These are phyloP conservation scores for Daktulosphaira vitifoliae DNA, from an alignment of 1,140 invertebrate species.

Conservation along the genomic window DNA sequence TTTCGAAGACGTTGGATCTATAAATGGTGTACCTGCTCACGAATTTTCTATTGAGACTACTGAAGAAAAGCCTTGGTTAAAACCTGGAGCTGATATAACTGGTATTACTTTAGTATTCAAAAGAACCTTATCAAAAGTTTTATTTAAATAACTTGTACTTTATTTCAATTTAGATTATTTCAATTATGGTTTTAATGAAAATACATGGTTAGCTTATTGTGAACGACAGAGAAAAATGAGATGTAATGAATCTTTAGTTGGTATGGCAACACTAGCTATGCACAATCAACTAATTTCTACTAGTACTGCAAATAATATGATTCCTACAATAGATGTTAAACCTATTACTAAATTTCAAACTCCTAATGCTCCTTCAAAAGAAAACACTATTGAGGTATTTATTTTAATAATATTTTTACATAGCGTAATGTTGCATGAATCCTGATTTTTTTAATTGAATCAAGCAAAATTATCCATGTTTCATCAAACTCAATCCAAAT, in stretches of 20 bases:
- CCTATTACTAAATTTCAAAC: slow-evolving; percentile 24
- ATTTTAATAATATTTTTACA: too few species aligned
- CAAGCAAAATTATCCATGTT: too few species aligned
- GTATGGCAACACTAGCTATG: slow-evolving; percentile 32
- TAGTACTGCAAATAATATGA: slow-evolving; percentile 18
- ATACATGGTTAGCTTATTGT: slow-evolving; percentile 96
- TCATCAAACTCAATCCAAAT: too few species aligned
- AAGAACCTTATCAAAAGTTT: not conserved
- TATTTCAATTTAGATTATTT: slow-evolving; percentile 73
- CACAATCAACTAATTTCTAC: slow-evolving; percentile 20
- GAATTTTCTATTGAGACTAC: slow-evolving; percentile 88
- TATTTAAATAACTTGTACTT: not conserved
- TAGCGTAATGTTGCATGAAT: too few species aligned
- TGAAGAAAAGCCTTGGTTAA: slow-evolving; percentile 97
- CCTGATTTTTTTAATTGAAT: too few species aligned
- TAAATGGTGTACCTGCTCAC: slow-evolving; percentile 85
- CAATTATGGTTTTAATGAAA: slow-evolving; percentile 97
- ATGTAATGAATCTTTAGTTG: slow-evolving; percentile 55
- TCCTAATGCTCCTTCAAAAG: slow-evolving; percentile 15
- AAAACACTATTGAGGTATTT: slow-evolving; percentile 33
- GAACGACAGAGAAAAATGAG: slow-evolving; percentile 87
- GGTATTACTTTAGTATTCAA: slow-evolving; percentile 37
- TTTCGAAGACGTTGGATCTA: slow-evolving; percentile 75
- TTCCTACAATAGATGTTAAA: slow-evolving; percentile 8
- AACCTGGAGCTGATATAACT: slow-evolving; percentile 94